Percentiles rank a stretch among this genome's conserved stretches.
These are phyloP conservation scores for Stegophylla sp. DNA, from an alignment of 2,888 invertebrate genomes.

Conservation along the genomic window DNA sequence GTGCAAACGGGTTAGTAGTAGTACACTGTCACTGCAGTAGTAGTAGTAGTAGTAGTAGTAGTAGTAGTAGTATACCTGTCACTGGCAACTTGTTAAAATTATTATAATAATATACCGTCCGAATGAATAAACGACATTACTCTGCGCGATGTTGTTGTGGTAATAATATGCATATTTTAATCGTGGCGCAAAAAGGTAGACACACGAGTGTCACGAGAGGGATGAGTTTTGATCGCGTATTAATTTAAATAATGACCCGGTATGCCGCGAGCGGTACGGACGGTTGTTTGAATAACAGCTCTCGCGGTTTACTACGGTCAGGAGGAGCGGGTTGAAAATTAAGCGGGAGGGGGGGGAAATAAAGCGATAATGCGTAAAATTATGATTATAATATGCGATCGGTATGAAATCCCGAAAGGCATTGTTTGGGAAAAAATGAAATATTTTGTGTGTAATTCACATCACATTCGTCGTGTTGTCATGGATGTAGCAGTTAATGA, in stretches of 20 bases:
- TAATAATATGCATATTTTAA: conserved; percentile 8
- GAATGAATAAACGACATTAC: conserved; percentile 10
- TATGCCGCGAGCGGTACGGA: background rate
- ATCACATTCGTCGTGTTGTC: too few relatives aligned
- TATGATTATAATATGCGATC: background rate
- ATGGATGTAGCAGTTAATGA: too few relatives aligned
- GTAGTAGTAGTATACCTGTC: too few relatives aligned
- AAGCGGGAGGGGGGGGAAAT: background rate
- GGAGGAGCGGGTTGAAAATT: background rate
- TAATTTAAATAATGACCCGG: conserved; percentile 24
- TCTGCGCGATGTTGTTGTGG: background rate
- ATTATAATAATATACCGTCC: background rate
- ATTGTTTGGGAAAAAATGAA: too few relatives aligned
- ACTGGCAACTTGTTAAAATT: background rate
- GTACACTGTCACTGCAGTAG: too few relatives aligned
- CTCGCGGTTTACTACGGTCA: background rate
- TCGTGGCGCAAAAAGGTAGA: background rate
- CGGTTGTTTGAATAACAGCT: background rate
- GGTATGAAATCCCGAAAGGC: background rate
- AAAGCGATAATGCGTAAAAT: background rate
- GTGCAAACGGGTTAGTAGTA: too few relatives aligned
- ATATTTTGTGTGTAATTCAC: too few relatives aligned
- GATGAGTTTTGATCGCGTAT: conserved; percentile 8
- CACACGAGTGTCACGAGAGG: conserved; percentile 14
- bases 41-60: too few relatives aligned